Base-by-base conservation (phyloP, 2,113 vertebrate genomes). In the Lampris incognitus region DNA sequence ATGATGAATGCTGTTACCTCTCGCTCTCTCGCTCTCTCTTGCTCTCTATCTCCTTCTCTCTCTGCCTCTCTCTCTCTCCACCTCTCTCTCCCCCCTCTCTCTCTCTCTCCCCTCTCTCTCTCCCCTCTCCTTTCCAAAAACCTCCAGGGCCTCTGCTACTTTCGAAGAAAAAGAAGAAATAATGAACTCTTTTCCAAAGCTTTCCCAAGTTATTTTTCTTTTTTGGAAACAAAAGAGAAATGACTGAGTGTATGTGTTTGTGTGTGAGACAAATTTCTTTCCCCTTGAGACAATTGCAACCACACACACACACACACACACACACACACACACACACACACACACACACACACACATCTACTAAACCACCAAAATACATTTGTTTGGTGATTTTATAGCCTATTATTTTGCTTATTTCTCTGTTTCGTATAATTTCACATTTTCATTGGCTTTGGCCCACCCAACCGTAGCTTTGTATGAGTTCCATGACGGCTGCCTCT, bases 1-100 rank as follows among this genome's bases (percentile, higher is more conserved):
- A 86, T 72, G 79, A 82, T 82, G 69, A 86, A 75, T 83, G 80
- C 80, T 85, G 74, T 72, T 76, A 68, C 63, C 79, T 64, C 75
- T 50, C 63, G 59, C 67, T 75, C 51, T 82, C 76, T 38, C 74
- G 75, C 61, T 78, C 24, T 58, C 50, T 81, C 61, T 69, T 44
- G 38, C 44, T 68, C 67, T 63, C 48, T 72, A 49, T 42, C 55
- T 62, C 66, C 39, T 44, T 13, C 54, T 54, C 39, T 40, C 62
- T 65, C 38, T 61, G 72, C 50, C n/a, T 76, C 54, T 68, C 39
- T 40, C 8, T 63, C 66, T 24, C 24, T 24, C 24, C 24, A 68
- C 63, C 79, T 64, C 75, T 50, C 63, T 65, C 67, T 75, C 51
- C 79, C 76, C 24, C 74, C 61, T 78, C 24, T 58, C 50, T 81